Percentiles rank a stretch among this genome's conserved stretches.
These are phyloP conservation scores for Argyrosomus japonicus DNA, from an alignment of 2,113 vertebrate species.

Conservation along the genomic window DNA sequence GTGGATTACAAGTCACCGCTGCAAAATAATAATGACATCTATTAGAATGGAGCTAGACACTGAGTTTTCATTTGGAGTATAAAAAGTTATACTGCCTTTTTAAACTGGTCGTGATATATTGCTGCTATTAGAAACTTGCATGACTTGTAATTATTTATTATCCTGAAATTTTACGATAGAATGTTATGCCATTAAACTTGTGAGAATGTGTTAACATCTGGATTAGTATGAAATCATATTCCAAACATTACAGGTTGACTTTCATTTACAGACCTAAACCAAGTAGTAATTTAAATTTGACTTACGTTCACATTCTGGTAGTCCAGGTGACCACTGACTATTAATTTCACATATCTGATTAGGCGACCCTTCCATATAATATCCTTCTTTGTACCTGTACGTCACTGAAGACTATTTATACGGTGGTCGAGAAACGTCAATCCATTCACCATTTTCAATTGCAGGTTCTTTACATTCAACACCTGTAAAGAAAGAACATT, in stretches of 20 bases:
- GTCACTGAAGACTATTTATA: not conserved
- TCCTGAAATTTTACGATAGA: too few relatives aligned
- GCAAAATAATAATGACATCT: slow-evolving; percentile 32
- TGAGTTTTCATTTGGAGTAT: too few relatives aligned
- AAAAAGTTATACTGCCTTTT: too few relatives aligned
- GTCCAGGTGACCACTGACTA: slow-evolving; percentile 54
- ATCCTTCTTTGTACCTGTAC: slow-evolving; percentile 14
- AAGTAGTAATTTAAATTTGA: not conserved
- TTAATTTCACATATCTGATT: slow-evolving; percentile 25
- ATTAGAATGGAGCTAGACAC: slow-evolving; percentile 2
- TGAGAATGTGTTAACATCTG: too few relatives aligned
- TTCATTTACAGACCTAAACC: not conserved
- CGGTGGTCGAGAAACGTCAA: not conserved
- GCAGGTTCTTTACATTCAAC: not conserved
- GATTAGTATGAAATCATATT: too few relatives aligned
- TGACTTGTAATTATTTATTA: too few relatives aligned
- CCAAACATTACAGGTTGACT: not conserved
- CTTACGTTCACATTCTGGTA: slow-evolving; percentile 70
- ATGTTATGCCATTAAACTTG: too few relatives aligned
- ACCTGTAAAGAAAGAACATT: slow-evolving; percentile 32
- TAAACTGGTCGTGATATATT: too few relatives aligned
- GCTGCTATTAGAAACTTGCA: too few relatives aligned
- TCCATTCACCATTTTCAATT: rapidly evolving
- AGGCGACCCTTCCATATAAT: rapidly evolving
- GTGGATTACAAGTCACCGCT: slow-evolving; percentile 57